Conservation (phyloP, 1,140 invertebrate species). For the Planococcus citri region DNA sequence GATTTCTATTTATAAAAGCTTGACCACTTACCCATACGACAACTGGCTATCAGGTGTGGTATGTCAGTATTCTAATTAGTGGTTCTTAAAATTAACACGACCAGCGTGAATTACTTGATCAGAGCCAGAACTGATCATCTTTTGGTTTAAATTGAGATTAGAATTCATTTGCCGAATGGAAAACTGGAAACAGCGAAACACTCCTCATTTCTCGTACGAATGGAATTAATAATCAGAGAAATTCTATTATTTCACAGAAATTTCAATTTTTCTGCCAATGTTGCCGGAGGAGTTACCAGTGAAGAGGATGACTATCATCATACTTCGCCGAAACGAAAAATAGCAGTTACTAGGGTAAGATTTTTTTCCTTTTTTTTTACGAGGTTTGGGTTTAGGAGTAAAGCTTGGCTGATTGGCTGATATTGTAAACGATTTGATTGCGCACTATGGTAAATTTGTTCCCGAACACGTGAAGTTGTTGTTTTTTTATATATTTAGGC, state of each 20-base stretch:
- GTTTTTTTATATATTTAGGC: too few relatives aligned
- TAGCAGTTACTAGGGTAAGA: slow-evolving; percentile 10
- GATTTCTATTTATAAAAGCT: slow-evolving; percentile 4
- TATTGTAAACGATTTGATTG: too few relatives aligned
- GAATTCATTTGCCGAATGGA: too few relatives aligned
- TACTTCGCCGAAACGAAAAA: slow-evolving; percentile 1
- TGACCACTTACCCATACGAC: background rate
- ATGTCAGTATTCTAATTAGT: background rate
- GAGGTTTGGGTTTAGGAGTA: too few relatives aligned
- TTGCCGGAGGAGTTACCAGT: background rate
- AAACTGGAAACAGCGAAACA: too few relatives aligned
- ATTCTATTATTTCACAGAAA: background rate
- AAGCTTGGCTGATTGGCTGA: too few relatives aligned
- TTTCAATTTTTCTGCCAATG: slow-evolving; percentile 13
- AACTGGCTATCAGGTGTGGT: background rate
- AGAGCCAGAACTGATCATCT: too few relatives aligned
- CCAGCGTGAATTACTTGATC: too few relatives aligned
- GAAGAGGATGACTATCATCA: slow-evolving; percentile 9
- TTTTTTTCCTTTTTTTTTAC: background rate
- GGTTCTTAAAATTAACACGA: background rate
- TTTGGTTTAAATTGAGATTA: too few relatives aligned
- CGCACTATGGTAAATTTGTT: too few relatives aligned
- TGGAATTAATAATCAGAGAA: background rate
- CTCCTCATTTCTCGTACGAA: background rate
- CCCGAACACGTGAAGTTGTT: too few relatives aligned